Evolutionary conservation across 35 echinoderm and acorn worm genomes (phyloP).

Genomic region (Holothuria glaberrima): DNA sequence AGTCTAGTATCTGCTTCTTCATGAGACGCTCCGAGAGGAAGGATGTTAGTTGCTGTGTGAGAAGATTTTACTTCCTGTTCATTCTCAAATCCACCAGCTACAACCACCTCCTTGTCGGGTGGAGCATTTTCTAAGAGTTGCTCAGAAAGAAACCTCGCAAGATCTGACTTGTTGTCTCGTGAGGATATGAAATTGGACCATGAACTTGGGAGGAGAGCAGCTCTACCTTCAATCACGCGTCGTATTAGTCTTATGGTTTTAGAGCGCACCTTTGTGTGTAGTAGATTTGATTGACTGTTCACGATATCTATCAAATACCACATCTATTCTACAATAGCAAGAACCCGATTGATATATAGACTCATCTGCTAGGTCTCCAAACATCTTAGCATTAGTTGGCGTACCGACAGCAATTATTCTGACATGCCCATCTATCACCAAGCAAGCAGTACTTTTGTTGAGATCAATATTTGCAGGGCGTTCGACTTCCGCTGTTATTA

Average conservation of each 20-base stretch:
- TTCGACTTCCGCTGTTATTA: too few relatives aligned
- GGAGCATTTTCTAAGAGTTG: not conserved
- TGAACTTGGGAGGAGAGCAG: slow-evolving; percentile 59
- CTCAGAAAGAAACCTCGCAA: slow-evolving; percentile 50
- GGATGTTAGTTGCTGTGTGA: too few relatives aligned
- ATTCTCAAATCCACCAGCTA: slow-evolving; percentile 10
- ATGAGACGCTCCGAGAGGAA: not conserved
- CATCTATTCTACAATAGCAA: too few relatives aligned
- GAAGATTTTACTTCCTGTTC: too few relatives aligned
- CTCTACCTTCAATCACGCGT: too few relatives aligned
- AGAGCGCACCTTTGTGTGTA: slow-evolving; percentile 47
- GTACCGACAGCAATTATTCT: slow-evolving; percentile 14
- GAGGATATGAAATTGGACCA: slow-evolving; percentile 59
- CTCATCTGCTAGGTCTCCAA: slow-evolving; percentile 33
- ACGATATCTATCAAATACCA: too few relatives aligned
- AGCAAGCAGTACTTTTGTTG: not conserved
- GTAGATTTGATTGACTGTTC: slow-evolving; percentile 55
- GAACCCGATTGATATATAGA: too few relatives aligned
- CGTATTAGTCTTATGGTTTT: slow-evolving; percentile 44
- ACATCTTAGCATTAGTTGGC: slow-evolving; percentile 1
- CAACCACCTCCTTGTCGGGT: not conserved
- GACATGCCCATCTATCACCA: slow-evolving; percentile 54
- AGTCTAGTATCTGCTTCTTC: slow-evolving; percentile 29
- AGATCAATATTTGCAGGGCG: slow-evolving; percentile 57
- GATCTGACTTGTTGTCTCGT: slow-evolving; percentile 51